Percentiles rank a stretch among this genome's conserved stretches.
These are phyloP conservation scores for Ochropleura plecta DNA, from an alignment of 2,888 invertebrate species.

Conservation along the genomic window DNA sequence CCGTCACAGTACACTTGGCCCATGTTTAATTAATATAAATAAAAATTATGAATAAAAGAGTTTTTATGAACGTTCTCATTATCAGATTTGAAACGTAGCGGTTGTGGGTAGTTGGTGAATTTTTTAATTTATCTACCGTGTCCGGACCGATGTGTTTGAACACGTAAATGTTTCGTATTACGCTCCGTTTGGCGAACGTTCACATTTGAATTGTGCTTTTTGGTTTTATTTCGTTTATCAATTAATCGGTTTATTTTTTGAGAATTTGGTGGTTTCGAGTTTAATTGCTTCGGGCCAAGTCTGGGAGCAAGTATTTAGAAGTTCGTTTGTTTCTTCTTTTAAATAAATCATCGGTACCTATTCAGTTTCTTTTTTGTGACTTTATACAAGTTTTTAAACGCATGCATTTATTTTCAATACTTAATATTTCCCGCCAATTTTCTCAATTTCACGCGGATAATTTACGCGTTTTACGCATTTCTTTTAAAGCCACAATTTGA, in stretches of 20 bases:
- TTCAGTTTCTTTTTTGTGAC: neutral
- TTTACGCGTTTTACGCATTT: conserved; percentile 61
- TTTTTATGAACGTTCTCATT: conserved; percentile 78
- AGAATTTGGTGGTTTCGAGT: conserved; percentile 4
- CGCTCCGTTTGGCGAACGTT: conserved; percentile 77
- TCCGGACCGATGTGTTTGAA: conserved; percentile 74
- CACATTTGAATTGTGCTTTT: conserved; percentile 64
- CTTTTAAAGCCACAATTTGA: conserved; percentile 70
- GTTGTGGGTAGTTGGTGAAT: conserved; percentile 69
- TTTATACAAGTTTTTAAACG: neutral
- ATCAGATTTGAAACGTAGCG: conserved; percentile 79
- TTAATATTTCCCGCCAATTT: conserved; percentile 47
- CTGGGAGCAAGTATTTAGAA: neutral
- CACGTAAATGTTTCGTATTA: conserved; percentile 71
- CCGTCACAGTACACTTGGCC: conserved; percentile 86
- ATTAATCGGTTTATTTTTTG: conserved; percentile 58
- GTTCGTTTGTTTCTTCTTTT: neutral
- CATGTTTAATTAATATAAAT: conserved; percentile 87
- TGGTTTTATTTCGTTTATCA: conserved; percentile 60
- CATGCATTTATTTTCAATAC: neutral
- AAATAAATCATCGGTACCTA: neutral
- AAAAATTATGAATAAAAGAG: conserved; percentile 81
- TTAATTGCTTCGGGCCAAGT: conserved; percentile 9
- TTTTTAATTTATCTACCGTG: conserved; percentile 84
- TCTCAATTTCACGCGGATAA: conserved; percentile 46